Evolutionary conservation across 1,140 invertebrate species (phyloP).

Genomic region (Neodiprion fabricii): DNA sequence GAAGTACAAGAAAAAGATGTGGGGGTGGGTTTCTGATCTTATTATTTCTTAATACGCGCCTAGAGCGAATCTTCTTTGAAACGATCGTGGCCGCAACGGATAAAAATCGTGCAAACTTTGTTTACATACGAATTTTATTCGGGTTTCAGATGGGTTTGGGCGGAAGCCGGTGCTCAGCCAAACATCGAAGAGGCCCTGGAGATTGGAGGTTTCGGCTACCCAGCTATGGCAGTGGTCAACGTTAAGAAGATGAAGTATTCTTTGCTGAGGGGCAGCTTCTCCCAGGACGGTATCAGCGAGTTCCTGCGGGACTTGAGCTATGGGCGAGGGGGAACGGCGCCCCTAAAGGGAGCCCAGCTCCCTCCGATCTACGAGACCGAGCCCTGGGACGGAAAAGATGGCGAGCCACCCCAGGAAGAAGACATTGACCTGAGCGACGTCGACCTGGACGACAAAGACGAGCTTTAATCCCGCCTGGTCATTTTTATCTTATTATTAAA

Average conservation of each 20-base stretch:
- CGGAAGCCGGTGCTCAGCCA: constrained; percentile 86
- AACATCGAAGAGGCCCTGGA: constrained; percentile 89
- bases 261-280: constrained; percentile 92
- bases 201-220: constrained; percentile 92
- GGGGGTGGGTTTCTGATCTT: constrained; percentile 76
- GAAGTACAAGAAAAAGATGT: constrained; percentile 94
- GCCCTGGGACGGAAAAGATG: constrained; percentile 98
- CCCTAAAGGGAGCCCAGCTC: constrained; percentile 85
- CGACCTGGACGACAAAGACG: constrained; percentile 86
- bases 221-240: constrained; percentile 96
- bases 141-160: constrained; percentile 87
- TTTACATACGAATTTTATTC: constrained; percentile 23
- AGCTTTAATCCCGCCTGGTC: constrained; percentile 67
- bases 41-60: background rate
- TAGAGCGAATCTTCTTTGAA: background rate
- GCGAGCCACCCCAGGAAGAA: constrained; percentile 85
- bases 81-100: background rate
- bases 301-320: constrained; percentile 95
- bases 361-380: constrained; percentile 78
- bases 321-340: constrained; percentile 91
- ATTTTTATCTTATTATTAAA: too few relatives aligned
- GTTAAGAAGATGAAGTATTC: constrained; percentile 97
- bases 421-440: constrained; percentile 94
- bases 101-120: constrained; percentile 15
- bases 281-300: constrained; percentile 91